Conservation (phyloP, 2,888 invertebrate species). For the Incurvaria masculella region DNA sequence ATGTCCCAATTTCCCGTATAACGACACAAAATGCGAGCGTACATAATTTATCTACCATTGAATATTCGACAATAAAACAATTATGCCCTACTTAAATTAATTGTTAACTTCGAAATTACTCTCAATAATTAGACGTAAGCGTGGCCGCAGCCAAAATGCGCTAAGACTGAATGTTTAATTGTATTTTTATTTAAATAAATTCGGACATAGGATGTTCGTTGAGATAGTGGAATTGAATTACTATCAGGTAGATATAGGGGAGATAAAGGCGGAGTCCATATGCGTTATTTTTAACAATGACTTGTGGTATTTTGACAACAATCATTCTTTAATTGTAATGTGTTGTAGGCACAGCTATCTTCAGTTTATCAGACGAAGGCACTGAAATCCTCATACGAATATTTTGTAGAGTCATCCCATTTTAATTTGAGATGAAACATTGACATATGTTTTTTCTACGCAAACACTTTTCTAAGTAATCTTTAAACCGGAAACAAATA, state of each 20-base stretch:
- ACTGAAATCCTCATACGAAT: no score
- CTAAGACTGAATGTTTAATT: conserved; percentile 26
- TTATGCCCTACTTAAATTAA: not conserved
- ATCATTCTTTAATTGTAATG: not conserved
- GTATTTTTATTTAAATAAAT: conserved; percentile 42
- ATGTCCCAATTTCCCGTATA: no score
- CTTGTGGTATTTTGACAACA: not conserved
- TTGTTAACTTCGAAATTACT: not conserved
- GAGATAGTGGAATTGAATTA: not conserved
- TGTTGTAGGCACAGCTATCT: no score
- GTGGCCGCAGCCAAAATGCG: conserved; percentile 31
- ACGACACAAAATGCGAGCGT: no score
- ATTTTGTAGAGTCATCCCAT: no score
- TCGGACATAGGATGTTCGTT: conserved; percentile 9
- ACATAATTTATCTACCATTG: no score
- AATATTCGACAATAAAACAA: no score
- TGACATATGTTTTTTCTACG: no score
- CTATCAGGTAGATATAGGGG: not conserved
- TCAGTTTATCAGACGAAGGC: no score
- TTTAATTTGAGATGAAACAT: no score
- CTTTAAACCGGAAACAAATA: no score
- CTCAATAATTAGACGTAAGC: not conserved
- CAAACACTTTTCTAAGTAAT: no score
- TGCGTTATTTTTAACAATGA: not conserved
- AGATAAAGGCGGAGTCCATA: not conserved